These are phyloP conservation scores for Camptogramma bilineatum DNA, from an alignment of 2,888 invertebrate species.

Conservation along the genomic window DNA sequence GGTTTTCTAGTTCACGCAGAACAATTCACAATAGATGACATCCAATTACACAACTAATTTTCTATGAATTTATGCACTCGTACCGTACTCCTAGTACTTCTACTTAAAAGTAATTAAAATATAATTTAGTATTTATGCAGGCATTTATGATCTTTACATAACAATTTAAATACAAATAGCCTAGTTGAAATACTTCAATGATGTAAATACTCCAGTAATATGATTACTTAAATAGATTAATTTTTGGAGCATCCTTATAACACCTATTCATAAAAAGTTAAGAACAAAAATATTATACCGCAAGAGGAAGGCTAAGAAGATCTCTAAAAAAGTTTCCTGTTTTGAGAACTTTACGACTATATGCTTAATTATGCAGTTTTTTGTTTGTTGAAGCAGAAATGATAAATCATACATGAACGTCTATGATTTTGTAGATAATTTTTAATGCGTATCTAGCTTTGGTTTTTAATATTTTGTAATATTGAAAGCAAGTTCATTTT, in stretches of 20 bases:
- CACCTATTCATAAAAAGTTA: conserved; percentile 21
- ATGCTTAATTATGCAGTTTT: conserved; percentile 38
- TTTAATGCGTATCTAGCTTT: background rate
- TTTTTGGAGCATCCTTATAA: conserved; percentile 17
- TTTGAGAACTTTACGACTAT: conserved; percentile 45
- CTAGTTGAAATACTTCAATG: conserved; percentile 18
- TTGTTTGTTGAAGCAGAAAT: conserved; percentile 31
- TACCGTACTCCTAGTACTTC: background rate
- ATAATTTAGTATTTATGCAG: conserved; percentile 22
- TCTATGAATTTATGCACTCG: background rate
- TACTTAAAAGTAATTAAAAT: too few relatives aligned
- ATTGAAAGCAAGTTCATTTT: too few relatives aligned
- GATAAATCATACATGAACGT: background rate
- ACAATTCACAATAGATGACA: conserved; percentile 1
- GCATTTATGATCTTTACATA: conserved; percentile 14
- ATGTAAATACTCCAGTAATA: conserved; percentile 14
- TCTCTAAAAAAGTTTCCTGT: conserved; percentile 54
- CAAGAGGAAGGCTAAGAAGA: conserved; percentile 53
- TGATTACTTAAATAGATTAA: conserved; percentile 12
- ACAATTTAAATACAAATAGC: conserved; percentile 17
- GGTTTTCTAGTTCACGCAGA: background rate
- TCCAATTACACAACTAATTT: background rate
- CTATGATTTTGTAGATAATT: background rate
- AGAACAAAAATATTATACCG: conserved; percentile 44
- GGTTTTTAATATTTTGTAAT: background rate